Evolutionary conservation across 2,797 vertebrate species (phyloP).

Genomic region (Oryzias dopingdopingensis): DNA sequence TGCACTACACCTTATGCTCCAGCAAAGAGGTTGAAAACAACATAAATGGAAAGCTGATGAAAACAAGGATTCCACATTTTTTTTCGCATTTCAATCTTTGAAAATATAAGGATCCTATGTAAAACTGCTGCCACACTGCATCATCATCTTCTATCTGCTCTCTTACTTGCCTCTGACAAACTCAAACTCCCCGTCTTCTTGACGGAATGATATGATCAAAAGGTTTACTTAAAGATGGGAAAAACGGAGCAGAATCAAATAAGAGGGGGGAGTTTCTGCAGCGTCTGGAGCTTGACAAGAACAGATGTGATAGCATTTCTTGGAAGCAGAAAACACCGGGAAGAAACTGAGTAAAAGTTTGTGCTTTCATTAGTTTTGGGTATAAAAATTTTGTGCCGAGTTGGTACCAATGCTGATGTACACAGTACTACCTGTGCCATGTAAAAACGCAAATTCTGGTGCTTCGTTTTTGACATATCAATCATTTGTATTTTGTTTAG

Average conservation of each 20-base stretch:
- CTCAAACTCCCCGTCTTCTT: constrained; percentile 40
- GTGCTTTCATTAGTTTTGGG: too few relatives aligned
- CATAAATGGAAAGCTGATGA: constrained; percentile 26
- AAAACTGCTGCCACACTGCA: constrained; percentile 36
- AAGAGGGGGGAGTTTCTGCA: constrained; percentile 41
- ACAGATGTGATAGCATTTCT: constrained; percentile 18
- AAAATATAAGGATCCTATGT: constrained; percentile 37
- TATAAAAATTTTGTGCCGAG: too few relatives aligned
- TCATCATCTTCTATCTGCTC: constrained; percentile 28
- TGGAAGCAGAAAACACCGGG: constrained; percentile 13
- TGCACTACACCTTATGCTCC: constrained; percentile 8
- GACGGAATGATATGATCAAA: constrained; percentile 60
- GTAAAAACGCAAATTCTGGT: too few relatives aligned
- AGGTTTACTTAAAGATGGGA: constrained; percentile 53
- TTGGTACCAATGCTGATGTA: too few relatives aligned
- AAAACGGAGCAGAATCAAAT: constrained; percentile 47
- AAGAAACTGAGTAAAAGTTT: too few relatives aligned
- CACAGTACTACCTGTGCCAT: too few relatives aligned
- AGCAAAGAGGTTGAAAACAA: constrained; percentile 19
- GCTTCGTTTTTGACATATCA: too few relatives aligned
- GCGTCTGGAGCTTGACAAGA: constrained; percentile 19
- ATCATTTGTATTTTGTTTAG: too few relatives aligned
- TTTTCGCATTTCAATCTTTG: constrained; percentile 45
- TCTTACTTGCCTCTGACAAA: constrained; percentile 39
- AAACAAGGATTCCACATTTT: constrained; percentile 34